A percentile compares a stretch with the other conserved stretches of the same genome.
Evolutionary conservation across 2,113 vertebrate species (phyloP).

Genomic region (Burhinus oedicnemus): DNA sequence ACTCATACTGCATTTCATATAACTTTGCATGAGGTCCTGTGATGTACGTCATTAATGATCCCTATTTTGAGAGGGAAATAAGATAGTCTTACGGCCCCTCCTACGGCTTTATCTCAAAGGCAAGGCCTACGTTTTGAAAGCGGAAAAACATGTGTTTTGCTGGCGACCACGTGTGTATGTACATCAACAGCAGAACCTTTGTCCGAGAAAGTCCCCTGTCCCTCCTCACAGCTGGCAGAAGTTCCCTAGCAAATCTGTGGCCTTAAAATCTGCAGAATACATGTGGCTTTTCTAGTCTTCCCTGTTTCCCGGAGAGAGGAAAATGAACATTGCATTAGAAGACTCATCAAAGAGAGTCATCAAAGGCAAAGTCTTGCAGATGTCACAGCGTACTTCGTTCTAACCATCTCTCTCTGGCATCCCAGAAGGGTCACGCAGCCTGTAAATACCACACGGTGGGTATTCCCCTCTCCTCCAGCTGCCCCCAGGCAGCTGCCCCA

Average conservation of each 20-base stretch:
- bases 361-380: not conserved
- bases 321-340: not conserved
- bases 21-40: not conserved
- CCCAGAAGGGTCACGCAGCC: not conserved
- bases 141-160: not conserved
- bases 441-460: not conserved
- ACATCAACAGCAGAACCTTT: not conserved
- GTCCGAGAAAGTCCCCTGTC: not conserved
- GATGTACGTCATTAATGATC: not conserved
- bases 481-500: not conserved
- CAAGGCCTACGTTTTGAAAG: not conserved
- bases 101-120: not conserved
- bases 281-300: not conserved
- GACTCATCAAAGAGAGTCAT: not conserved
- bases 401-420: not conserved
- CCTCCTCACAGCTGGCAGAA: not conserved
- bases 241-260: not conserved
- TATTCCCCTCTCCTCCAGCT: not conserved
- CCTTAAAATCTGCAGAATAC: not conserved
- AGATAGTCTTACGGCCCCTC: not conserved
- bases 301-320: not conserved
- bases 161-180: accelerated
- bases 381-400: not conserved
- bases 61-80: not conserved
- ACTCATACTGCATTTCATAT: not conserved